Evolutionary conservation across 2,113 vertebrate genomes (phyloP).

Genomic region (Murina feae): DNA sequence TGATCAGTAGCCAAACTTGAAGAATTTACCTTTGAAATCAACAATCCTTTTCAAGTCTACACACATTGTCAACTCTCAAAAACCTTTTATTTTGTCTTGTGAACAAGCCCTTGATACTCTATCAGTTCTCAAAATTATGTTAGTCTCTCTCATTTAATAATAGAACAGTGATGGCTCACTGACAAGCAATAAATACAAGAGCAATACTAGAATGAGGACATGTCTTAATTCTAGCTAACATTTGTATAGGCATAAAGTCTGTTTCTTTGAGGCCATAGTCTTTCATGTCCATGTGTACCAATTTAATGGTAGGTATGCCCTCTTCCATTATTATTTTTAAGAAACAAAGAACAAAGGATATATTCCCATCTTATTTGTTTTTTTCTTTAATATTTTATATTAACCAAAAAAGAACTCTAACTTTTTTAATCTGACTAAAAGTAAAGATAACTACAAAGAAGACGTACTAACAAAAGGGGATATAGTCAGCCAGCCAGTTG

Average conservation of each 20-base stretch:
- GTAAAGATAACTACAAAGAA: constrained; percentile 26
- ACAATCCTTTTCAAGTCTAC: constrained; percentile 17
- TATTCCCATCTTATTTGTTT: constrained; percentile 14
- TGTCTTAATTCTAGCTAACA: constrained; percentile 32
- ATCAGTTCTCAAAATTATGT: constrained; percentile 34
- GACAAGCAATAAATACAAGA: not conserved
- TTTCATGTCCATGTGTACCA: constrained; percentile 27
- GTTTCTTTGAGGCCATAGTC: not conserved
- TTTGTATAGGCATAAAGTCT: not conserved
- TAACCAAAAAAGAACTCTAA: not conserved
- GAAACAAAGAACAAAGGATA: constrained; percentile 1
- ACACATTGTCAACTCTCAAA: constrained; percentile 18
- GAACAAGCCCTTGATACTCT: not conserved
- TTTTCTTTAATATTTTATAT: not conserved
- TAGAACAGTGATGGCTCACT: constrained; percentile 6
- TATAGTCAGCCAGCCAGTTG: not conserved
- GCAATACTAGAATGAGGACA: not conserved
- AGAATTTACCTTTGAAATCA: constrained; percentile 49
- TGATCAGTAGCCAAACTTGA: not conserved
- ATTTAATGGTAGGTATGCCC: not conserved
- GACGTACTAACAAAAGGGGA: not conserved
- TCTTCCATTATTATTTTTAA: constrained; percentile 31
- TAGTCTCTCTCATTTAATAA: constrained; percentile 37
- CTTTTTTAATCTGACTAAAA: constrained; percentile 16
- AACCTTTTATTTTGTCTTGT: constrained; percentile 28